Evolutionary conservation across 2,797 vertebrate species (phyloP), one percentile per base, ranked within the genome.

Genomic region (Xiphophorus birchmanni): DNA sequence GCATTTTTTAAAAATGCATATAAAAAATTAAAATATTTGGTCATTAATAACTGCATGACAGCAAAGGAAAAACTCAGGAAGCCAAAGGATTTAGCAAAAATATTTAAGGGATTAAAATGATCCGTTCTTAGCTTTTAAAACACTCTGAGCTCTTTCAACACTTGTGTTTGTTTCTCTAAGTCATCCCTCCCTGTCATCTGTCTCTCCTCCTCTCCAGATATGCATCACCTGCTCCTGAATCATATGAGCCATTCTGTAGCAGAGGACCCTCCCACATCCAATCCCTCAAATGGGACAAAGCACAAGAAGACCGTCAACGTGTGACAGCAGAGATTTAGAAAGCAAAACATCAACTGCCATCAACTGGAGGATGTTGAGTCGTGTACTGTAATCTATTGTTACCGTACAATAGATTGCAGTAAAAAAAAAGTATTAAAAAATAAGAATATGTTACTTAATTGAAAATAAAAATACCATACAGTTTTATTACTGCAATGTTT

Each of bases 101-200:
- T 29, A 60, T 26, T 84, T 44, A 77, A 48, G 54, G 83, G 69
- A 78, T 80, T 67, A 35, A n/a, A 42, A 71, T 15, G 11, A 42
- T 84, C 82, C 76, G 11, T 47, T 15, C 73, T 5, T 44, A 29
- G 35, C 80, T 78, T 26, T 69, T 52, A 77, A 67, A n/a, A 58
- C 1, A 4, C 63, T 42, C 73, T 35, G 21, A 35, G 5, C 7
- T 78, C 48, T 58, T 17, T 42, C 44, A 50, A 35, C 67, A 5
- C 29, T 69, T 58, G n/a, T 29, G 54, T 80, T 21, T 86, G 54
- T 80, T 21, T 86, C 84, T 87, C 79, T 80, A 23, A 42, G 9
- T n/a, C 87, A 83, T 87, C 82, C 87, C 84, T 84, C 86, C 86
- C 79, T 83, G 85, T 76, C 77, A n/a, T 29, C 45, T 78, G 29